Base-by-base conservation (phyloP, 2,797 vertebrate genomes). In the Danio tinwini region DNA sequence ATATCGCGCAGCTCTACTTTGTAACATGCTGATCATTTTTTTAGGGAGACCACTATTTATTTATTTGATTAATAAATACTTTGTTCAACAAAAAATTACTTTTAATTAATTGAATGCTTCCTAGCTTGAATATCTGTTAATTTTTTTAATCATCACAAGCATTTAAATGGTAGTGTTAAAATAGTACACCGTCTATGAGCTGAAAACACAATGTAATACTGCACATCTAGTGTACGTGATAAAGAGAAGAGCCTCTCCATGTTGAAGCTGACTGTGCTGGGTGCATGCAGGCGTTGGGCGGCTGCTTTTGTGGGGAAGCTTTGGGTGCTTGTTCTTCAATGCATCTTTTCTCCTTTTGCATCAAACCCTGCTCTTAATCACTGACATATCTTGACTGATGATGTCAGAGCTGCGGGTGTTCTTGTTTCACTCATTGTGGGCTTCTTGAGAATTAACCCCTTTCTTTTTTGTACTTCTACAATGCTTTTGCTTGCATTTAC, bases 401-500 rank as follows among this genome's bases (percentile, higher is more conserved):
- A 53, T 81, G 62, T 74, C 80, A 39, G 68, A 74, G 53, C 50
- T 68, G 42, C 65, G 76, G 85, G 61, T 81, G 79, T 44, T 80
- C 72, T 77, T 76, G 74, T 64, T 74, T 79, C 29, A 5, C 16
- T 73, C 40, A 17, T 7, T 53, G 72, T 61, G 53, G 53, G 62
- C 19, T 74, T 39, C 75, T 70, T 85, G 61, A 69, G 84, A 87
- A 88, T 90, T 91, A 91, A 87, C 80, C 76, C 37, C 72, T 49
- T 83, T 71, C 84, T 82, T 85, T 83, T 65, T 81, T 63, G 69
- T 70, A 81, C 67, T 45, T 82, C 3, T 39, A 29, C 19, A 61
- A 39, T 45, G 47, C 42, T 64, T 78, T 39, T 45, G 45, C 55
- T 45, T 56, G 19, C 0, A 1, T 39, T 65, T 68, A 47, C 47